These are phyloP conservation scores for Schlechtendalia chinensis DNA, from an alignment of 1,140 invertebrate genomes.

Conservation along the genomic window DNA sequence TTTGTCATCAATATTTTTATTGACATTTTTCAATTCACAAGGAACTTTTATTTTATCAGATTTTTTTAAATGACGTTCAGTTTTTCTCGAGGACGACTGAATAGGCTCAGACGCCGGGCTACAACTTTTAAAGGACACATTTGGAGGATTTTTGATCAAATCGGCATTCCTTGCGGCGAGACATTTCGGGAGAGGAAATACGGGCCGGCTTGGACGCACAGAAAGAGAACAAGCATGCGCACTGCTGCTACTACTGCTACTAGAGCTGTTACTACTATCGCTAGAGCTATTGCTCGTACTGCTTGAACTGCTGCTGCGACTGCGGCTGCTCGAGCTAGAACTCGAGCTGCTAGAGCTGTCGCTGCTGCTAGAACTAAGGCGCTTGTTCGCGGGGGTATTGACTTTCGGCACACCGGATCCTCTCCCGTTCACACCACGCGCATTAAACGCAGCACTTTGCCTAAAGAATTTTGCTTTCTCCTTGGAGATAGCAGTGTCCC, in stretches of 20 bases:
- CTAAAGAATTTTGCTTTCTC: slow-evolving; percentile 84
- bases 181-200: slow-evolving; percentile 51
- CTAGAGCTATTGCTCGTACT: slow-evolving; percentile 53
- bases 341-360: slow-evolving; percentile 50
- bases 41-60: neutral
- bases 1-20: slow-evolving; percentile 39
- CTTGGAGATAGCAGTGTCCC: slow-evolving; percentile 71
- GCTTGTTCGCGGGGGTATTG: slow-evolving; percentile 51
- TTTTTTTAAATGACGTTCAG: slow-evolving; percentile 14
- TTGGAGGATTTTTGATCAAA: slow-evolving; percentile 24
- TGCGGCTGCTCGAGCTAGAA: slow-evolving; percentile 56
- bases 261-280: slow-evolving; percentile 44
- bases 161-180: slow-evolving; percentile 46
- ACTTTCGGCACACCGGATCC: slow-evolving; percentile 54
- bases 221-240: slow-evolving; percentile 27
- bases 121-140: slow-evolving; percentile 14
- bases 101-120: neutral
- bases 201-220: slow-evolving; percentile 46
- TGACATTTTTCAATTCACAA: neutral
- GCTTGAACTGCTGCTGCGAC: slow-evolving; percentile 51
- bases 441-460: slow-evolving; percentile 68
- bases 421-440: slow-evolving; percentile 56
- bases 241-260: slow-evolving; percentile 34
- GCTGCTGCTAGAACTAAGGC: slow-evolving; percentile 53
- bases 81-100: slow-evolving; percentile 14